A percentile compares a stretch with the other conserved stretches of the same genome.
Evolutionary conservation across 2,797 vertebrate species (phyloP).

Genomic region (Harpagifer antarcticus): DNA sequence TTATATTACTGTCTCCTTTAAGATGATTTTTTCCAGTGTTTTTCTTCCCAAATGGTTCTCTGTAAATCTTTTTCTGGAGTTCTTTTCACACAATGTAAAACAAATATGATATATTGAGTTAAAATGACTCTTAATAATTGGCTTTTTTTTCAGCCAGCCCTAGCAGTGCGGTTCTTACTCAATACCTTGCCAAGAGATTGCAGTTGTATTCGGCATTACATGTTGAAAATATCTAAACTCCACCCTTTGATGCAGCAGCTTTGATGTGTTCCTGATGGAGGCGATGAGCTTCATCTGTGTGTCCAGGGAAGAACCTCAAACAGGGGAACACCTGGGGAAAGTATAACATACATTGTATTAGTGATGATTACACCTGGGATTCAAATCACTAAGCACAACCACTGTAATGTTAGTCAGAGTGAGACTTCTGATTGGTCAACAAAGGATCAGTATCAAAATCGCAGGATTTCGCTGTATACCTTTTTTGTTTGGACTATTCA

Average conservation of each 20-base stretch:
- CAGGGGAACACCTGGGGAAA: constrained; percentile 61
- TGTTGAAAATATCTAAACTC: neutral
- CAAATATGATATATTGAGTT: no score
- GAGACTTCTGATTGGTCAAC: no score
- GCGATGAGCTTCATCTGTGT: constrained; percentile 14
- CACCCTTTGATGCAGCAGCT: neutral
- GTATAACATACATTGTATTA: neutral
- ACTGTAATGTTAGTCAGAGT: neutral
- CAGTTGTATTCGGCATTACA: neutral
- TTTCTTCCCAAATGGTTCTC: no score
- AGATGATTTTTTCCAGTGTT: no score
- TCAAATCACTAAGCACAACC: neutral
- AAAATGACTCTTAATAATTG: no score
- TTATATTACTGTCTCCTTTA: no score
- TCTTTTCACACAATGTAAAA: neutral
- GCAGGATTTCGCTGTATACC: no score
- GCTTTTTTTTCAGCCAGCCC: neutral
- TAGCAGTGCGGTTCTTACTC: neutral
- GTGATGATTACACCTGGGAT: neutral
- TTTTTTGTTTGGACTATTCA: no score
- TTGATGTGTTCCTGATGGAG: constrained; percentile 44
- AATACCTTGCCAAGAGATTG: neutral
- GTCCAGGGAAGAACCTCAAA: constrained; percentile 64
- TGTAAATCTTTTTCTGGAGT: neutral
- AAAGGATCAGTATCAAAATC: no score